Evolutionary conservation across 2,113 vertebrate species (phyloP), one percentile per base, ranked within the genome.

Genomic region (Ellobius talpinus): DNA sequence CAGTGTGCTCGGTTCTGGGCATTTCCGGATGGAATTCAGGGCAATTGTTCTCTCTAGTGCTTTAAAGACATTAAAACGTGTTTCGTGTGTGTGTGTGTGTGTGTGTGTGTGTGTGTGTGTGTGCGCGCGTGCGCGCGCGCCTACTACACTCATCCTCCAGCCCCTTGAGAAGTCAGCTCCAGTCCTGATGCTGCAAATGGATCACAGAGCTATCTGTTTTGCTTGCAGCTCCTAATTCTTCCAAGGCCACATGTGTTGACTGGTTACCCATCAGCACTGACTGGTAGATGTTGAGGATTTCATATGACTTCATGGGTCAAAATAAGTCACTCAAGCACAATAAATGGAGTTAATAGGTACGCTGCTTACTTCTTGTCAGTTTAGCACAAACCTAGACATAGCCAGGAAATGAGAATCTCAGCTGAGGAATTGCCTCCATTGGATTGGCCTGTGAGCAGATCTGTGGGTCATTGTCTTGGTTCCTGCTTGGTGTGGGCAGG

Each of bases 61-160:
- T 91, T 93, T 93, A 72, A 94, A 72, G 78, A 92, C 52, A 74
- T 94, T 86, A 78, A 65, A 77, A 63, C 63, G 42, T 87, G 36
- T 74, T 96, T 91, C 63, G 65, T 81, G n/a, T 17, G 21, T 47
- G 55, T 58, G 55, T 19, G 55, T 17, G 17, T 6, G 17, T 19
- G 55, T 19, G 55, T 19, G 5, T 19, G 16, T 17, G 52, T 55
- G 55, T 55, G 55, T 55, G 16, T 55, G 55, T 55, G 1, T 50
- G 50, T 50, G 1, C 12, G 50, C 16, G 4, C 13, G 4, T 4
- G 52, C 16, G 1, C 12, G 55, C 5, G 17, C 5, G 17, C 17
- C 55, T 58, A 17, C 55, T 58, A 17, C 58, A 24, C 42, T 92
- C 33, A 39, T 97, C 52, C 55, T 4, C 36, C 52, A 93, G 91